phyloP scores from a whole-genome alignment of 2,797 vertebrate species.

The Apogon talboti region DNA sequence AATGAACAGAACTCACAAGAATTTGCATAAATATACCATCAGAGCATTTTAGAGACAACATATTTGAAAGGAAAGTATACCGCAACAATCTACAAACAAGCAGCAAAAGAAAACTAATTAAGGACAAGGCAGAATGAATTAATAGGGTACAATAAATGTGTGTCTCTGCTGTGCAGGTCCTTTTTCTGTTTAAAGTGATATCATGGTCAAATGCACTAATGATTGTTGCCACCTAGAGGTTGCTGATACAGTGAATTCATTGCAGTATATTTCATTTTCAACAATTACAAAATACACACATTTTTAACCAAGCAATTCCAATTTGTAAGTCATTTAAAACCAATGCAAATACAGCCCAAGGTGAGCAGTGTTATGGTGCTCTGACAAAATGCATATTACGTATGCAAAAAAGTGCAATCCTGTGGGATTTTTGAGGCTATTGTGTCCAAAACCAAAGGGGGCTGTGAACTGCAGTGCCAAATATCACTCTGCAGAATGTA shows the following conservation, averaged over 20 bases:
- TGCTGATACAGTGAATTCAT: slow-evolving; percentile 41
- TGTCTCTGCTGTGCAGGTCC: slow-evolving; percentile 58
- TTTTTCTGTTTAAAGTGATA: slow-evolving; percentile 28
- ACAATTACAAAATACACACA: slow-evolving; percentile 35
- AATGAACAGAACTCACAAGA: slow-evolving; percentile 69
- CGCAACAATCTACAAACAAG: slow-evolving; percentile 72
- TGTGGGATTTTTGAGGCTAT: slow-evolving; percentile 60
- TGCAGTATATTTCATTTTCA: slow-evolving; percentile 34
- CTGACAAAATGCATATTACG: slow-evolving; percentile 44
- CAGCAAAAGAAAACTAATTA: slow-evolving; percentile 64
- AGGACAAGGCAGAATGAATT: slow-evolving; percentile 54
- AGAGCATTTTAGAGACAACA: slow-evolving; percentile 73
- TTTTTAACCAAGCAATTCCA: slow-evolving; percentile 28
- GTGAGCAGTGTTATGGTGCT: slow-evolving; percentile 53
- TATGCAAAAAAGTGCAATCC: slow-evolving; percentile 52
- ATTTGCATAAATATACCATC: slow-evolving; percentile 84
- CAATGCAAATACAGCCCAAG: slow-evolving; percentile 29
- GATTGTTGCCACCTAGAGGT: slow-evolving; percentile 64
- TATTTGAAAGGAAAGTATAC: slow-evolving; percentile 68
- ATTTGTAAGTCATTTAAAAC: slow-evolving; percentile 25
- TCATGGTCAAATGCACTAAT: slow-evolving; percentile 42
- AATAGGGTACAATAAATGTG: slow-evolving; percentile 52
- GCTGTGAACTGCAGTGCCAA: slow-evolving; percentile 8
- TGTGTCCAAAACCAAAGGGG: slow-evolving; percentile 52
- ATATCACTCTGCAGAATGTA: slow-evolving; percentile 4